phyloP scores from a whole-genome alignment of 2,888 invertebrate genomes.

The Tetropium fuscum region DNA sequence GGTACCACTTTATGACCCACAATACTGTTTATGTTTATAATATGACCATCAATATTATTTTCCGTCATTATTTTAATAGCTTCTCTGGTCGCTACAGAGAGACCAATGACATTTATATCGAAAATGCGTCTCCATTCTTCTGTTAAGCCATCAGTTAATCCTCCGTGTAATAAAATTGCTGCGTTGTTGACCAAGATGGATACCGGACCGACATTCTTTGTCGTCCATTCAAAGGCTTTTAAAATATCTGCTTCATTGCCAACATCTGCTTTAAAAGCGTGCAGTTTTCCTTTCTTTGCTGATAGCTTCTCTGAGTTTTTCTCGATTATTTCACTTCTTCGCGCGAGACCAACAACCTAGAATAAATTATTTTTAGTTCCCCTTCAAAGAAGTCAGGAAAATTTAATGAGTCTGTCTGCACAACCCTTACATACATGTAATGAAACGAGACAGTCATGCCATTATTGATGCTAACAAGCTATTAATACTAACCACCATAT shows the following conservation, averaged over 20 bases:
- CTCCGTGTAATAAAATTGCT: slow-evolving; percentile 47
- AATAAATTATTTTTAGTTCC: not conserved
- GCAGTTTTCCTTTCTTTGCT: slow-evolving; percentile 54
- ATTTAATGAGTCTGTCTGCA: too few relatives aligned
- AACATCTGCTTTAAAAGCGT: slow-evolving; percentile 58
- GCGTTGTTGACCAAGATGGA: slow-evolving; percentile 63
- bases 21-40: slow-evolving; percentile 55
- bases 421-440: too few relatives aligned
- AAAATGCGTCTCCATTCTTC: slow-evolving; percentile 43
- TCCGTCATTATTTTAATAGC: slow-evolving; percentile 51
- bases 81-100: slow-evolving; percentile 52
- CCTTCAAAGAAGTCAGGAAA: too few relatives aligned
- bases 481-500: too few relatives aligned
- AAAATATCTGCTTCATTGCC: slow-evolving; percentile 57
- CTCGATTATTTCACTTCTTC: slow-evolving; percentile 45
- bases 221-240: slow-evolving; percentile 57
- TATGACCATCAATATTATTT: slow-evolving; percentile 52
- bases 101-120: slow-evolving; percentile 44
- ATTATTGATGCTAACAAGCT: too few relatives aligned
- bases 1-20: slow-evolving; percentile 53
- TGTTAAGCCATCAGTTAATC: slow-evolving; percentile 48
- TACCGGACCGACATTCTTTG: slow-evolving; percentile 57
- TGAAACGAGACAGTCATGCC: too few relatives aligned
- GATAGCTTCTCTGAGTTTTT: slow-evolving; percentile 38
- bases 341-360: slow-evolving; percentile 51